Conservation (phyloP, 2,888 invertebrate genomes). For the Galerucella pusilla region DNA sequence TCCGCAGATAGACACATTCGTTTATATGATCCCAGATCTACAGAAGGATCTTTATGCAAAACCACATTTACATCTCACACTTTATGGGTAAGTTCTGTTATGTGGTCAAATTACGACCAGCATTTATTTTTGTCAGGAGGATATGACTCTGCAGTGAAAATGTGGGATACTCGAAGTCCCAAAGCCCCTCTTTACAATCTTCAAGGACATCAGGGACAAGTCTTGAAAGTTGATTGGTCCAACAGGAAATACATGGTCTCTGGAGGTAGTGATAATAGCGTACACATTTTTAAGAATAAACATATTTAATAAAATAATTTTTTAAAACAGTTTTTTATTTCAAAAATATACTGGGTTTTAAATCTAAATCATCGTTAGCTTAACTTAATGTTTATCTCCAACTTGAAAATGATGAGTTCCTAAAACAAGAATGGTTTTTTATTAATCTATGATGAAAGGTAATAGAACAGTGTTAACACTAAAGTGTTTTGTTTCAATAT, state of each 20-base stretch:
- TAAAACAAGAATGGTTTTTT: conserved; percentile 40
- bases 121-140: conserved; percentile 92
- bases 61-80: conserved; percentile 88
- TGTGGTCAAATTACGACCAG: conserved; percentile 87
- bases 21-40: conserved; percentile 90
- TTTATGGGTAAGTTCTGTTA: conserved; percentile 91
- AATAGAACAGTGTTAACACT: background rate
- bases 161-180: conserved; percentile 96
- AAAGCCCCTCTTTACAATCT: conserved; percentile 93
- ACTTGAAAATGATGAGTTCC: conserved; percentile 62
- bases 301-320: conserved; percentile 42
- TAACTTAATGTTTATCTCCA: conserved; percentile 58
- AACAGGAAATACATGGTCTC: conserved; percentile 87
- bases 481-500: too few relatives aligned
- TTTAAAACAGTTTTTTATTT: conserved; percentile 26
- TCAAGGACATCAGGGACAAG: conserved; percentile 93
- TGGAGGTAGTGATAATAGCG: conserved; percentile 92
- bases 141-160: conserved; percentile 89
- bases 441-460: background rate
- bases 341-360: background rate
- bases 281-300: conserved; percentile 82
- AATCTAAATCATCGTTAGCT: background rate
- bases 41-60: conserved; percentile 90
- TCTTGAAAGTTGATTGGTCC: conserved; percentile 94
- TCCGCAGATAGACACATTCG: conserved; percentile 93